Evolutionary conservation across 2,888 invertebrate species (phyloP), one percentile per base, ranked within the genome.

Genomic region (Caenorhabditis afra): DNA sequence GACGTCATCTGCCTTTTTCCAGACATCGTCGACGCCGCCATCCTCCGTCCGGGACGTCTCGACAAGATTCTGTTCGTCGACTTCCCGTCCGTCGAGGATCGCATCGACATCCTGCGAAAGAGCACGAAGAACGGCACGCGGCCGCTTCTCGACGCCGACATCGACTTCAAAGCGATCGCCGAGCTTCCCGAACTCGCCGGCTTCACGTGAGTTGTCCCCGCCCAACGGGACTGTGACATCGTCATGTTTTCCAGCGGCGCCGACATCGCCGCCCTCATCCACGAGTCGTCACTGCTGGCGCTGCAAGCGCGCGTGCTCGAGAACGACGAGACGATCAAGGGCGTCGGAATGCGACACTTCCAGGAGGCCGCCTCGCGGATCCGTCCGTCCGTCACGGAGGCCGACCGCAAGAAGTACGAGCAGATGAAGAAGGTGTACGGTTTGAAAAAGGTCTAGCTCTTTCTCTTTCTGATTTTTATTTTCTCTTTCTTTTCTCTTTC

Each of bases 11-110:
- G 7, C 35, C n/a, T 16, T 3, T 22, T 85, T 88, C 3, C 84
- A 91, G 92, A 99, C 89, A 96, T 97, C 22, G 94, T 99, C 68
- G 98, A 99, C 91, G 95, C 96, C 3, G 98, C 98, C 0, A 94
- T 99, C 45, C 91, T 98, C 78, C 92, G 96, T 88, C 94, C 95
- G 0, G 98, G 98, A 0, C 93, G 97, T 84, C 92, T 97, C 77
- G 96, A 96, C 90, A 95, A 95, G 90, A 94, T 95, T 68, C 92
- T 97, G 75, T 96, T 95, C 90, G 95, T 97, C 1, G 96, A 95
- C 0, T 92, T 99, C 89, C 98, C 98, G 0, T 93, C 93, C 3
- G 91, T 93, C 3, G 91, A 92, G 12, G 97, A 96, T 89, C 93
- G 97, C 75, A 92, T 93, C 0, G 97, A 97, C 85, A 98, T 99